phyloP scores from a whole-genome alignment of 2,888 invertebrate genomes.

The Elaeidobius kamerunicus region DNA sequence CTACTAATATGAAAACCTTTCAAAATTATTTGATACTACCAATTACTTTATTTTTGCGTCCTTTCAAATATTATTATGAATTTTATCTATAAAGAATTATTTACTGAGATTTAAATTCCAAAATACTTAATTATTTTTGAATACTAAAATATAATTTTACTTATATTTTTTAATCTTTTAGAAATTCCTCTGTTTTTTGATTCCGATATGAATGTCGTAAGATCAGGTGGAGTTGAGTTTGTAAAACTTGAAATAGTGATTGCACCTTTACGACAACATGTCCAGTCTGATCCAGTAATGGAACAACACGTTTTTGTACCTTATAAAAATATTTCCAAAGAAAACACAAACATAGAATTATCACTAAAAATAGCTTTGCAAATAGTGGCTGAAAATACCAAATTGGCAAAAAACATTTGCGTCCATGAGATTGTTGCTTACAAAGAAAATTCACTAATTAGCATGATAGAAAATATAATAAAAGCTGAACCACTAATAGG shows the following conservation, averaged over 20 bases:
- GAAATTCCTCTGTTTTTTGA: slow-evolving; percentile 48
- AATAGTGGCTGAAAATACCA: slow-evolving; percentile 32
- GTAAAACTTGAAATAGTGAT: slow-evolving; percentile 60
- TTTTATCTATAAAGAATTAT: neutral
- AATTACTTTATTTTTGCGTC: too few relatives aligned
- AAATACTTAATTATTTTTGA: neutral
- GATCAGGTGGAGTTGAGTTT: slow-evolving; percentile 58
- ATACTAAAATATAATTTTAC: neutral
- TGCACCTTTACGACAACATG: slow-evolving; percentile 50
- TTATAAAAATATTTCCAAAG: slow-evolving; percentile 40
- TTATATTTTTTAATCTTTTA: slow-evolving; percentile 32
- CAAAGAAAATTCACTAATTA: slow-evolving; percentile 7
- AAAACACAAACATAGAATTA: slow-evolving; percentile 23
- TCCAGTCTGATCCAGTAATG: slow-evolving; percentile 53
- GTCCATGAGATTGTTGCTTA: slow-evolving; percentile 12
- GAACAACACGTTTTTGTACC: slow-evolving; percentile 58
- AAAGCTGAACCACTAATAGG: slow-evolving; percentile 19
- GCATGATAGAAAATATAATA: slow-evolving; percentile 18
- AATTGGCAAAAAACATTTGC: slow-evolving; percentile 12
- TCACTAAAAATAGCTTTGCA: slow-evolving; percentile 28
- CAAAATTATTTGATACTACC: too few relatives aligned
- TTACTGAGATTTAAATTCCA: too few relatives aligned
- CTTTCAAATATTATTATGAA: neutral
- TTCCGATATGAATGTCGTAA: slow-evolving; percentile 46
- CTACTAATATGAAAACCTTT: too few relatives aligned